A percentile compares a stretch with the other conserved stretches of the same genome.
Conservation (phyloP, 2,888 invertebrate species). For the Acanthosoma haemorrhoidale region DNA sequence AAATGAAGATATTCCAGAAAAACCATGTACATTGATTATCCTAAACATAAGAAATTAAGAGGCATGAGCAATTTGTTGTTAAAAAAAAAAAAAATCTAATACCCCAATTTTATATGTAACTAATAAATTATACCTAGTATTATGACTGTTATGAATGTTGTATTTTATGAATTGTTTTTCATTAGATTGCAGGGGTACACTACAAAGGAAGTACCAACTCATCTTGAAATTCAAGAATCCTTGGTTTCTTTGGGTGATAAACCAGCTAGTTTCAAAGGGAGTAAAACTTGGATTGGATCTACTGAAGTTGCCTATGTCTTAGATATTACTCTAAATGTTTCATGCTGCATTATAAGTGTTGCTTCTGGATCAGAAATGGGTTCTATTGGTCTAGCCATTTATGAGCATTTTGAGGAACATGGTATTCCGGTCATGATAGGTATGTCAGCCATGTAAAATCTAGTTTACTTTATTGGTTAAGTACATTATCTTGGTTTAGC, state of each 20-base stretch:
- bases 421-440: slow-evolving; percentile 99
- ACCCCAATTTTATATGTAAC: background rate
- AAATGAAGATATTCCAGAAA: too few species aligned
- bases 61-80: too few species aligned
- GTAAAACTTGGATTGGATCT: slow-evolving; percentile 96
- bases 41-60: too few species aligned
- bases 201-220: slow-evolving; percentile 68
- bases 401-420: slow-evolving; percentile 83
- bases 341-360: slow-evolving; percentile 76
- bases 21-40: too few species aligned
- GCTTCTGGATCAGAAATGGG: slow-evolving; percentile 78
- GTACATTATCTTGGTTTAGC: background rate
- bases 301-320: slow-evolving; percentile 92
- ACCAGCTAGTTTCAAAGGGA: slow-evolving; percentile 75
- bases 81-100: background rate
- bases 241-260: slow-evolving; percentile 94
- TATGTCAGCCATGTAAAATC: slow-evolving; percentile 45
- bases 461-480: background rate
- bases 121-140: background rate
- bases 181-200: slow-evolving; percentile 74
- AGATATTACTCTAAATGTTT: slow-evolving; percentile 69
- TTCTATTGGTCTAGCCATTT: slow-evolving; percentile 71
- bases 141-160: background rate
- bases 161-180: too few species aligned
- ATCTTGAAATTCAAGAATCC: slow-evolving; percentile 85